Base-by-base conservation (phyloP, 2,113 vertebrate genomes). In the Oncorhynchus gorbuscha region DNA sequence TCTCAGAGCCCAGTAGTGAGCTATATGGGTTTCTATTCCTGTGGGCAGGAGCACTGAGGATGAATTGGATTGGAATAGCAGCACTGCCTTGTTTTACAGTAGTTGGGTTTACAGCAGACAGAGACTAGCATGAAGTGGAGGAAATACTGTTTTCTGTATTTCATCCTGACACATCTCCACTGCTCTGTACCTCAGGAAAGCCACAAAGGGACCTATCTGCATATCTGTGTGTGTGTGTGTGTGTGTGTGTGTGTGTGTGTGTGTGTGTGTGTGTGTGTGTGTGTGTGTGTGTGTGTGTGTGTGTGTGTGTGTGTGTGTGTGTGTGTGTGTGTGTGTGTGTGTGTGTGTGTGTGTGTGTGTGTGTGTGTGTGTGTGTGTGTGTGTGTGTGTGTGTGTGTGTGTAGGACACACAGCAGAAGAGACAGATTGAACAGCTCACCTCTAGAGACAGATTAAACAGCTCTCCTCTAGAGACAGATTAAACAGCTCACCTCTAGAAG, bases 11-110 rank as follows among this genome's bases (percentile, higher is more conserved):
- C 77, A 81, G 81, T 72, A 87, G 84, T 79, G 86, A 87, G 79
- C 84, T 83, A 82, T 80, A 73, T 76, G 72, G 80, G 83, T 82
- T 55, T 80, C 79, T 75, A 79, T 84, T 86, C 85, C 95, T 95
- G 94, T 91, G 94, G 94, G 94, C 92, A 90, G 51, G 51, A 55
- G 88, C 86, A 88, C 86, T 93, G 85, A 93, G 95, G 92, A 95
- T 18, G 51, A 55, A 55, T 94, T 83, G 86, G 83, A 89, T 80
- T 88, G 82, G 86, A 88, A 90, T 80, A 85, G 87, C 39, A 45
- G 12, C 81, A 71, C 83, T 77, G 59, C 80, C 58, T 78, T 77
- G 64, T 79, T 49, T 77, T 77, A 82, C 28, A 79, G 78, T 70
- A 39, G 76, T 79, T 67, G 75, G 45, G 20, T 58, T 32, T 75